phyloP scores from a whole-genome alignment of 2,113 vertebrate genomes.

The Capricornis sumatraensis region DNA sequence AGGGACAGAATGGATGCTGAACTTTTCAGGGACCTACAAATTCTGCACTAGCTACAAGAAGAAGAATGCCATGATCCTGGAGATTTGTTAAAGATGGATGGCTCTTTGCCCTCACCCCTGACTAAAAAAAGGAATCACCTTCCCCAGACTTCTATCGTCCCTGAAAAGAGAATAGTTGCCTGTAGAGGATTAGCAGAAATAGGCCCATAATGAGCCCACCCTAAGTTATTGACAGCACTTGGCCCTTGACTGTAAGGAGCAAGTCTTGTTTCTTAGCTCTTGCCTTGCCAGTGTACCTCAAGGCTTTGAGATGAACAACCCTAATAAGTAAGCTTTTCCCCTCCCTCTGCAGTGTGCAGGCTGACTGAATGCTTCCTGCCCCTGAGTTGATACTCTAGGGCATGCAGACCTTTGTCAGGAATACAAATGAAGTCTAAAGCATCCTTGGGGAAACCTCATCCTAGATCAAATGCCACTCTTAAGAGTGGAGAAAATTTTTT shows the following conservation, averaged over 20 bases:
- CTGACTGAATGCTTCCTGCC: background rate
- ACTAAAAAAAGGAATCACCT: background rate
- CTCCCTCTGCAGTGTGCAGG: fast-evolving
- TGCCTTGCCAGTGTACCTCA: background rate
- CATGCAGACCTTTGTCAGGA: background rate
- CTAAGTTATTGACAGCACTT: background rate
- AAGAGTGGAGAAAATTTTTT: background rate
- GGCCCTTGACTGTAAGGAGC: background rate
- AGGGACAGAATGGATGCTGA: background rate
- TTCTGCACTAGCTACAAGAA: background rate
- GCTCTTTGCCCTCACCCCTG: background rate
- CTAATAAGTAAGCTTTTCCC: background rate
- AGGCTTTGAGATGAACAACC: background rate
- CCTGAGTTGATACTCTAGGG: background rate
- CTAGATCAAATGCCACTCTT: background rate
- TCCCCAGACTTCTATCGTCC: background rate
- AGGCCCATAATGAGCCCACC: slow-evolving; percentile 18
- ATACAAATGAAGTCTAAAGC: background rate
- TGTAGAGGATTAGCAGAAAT: slow-evolving; percentile 14
- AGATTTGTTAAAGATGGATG: slow-evolving; percentile 31
- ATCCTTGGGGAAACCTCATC: background rate
- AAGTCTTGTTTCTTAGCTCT: slow-evolving; percentile 22
- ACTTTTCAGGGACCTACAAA: background rate
- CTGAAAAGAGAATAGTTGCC: slow-evolving; percentile 35
- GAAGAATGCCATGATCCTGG: background rate